Conservation (phyloP, 2,113 vertebrate genomes). For the Psittacara wagleri region DNA sequence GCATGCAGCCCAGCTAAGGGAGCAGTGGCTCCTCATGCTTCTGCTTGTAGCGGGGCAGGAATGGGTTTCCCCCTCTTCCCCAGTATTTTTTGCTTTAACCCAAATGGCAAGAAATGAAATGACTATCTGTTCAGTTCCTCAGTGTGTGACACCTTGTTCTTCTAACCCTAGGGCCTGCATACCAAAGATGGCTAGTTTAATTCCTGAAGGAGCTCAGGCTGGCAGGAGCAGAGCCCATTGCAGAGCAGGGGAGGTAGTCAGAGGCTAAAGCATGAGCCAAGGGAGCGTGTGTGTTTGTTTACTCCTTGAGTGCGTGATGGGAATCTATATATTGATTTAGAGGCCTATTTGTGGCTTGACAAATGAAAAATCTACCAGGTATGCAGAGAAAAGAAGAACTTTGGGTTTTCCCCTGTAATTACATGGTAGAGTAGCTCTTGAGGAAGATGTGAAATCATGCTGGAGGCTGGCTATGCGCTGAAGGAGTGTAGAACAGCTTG, state of each 20-base stretch:
- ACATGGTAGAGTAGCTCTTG: neutral
- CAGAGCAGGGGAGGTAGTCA: neutral
- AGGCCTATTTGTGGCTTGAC: neutral
- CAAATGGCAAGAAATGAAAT: neutral
- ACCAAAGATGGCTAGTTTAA: neutral
- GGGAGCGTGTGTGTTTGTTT: neutral
- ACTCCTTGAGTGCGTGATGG: neutral
- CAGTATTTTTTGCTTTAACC: neutral
- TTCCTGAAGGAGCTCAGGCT: neutral
- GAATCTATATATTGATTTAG: constrained; percentile 17
- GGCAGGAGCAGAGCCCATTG: fast-evolving
- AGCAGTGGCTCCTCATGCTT: neutral
- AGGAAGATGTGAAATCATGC: neutral
- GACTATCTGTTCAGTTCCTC: neutral
- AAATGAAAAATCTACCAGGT: neutral
- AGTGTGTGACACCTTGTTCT: neutral
- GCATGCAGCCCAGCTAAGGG: neutral
- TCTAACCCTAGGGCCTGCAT: neutral
- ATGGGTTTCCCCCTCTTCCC: neutral
- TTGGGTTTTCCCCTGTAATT: neutral
- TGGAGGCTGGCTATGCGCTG: neutral
- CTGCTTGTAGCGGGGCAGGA: neutral
- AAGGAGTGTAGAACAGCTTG: neutral
- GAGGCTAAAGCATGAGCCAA: neutral
- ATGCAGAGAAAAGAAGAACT: neutral